Conservation (phyloP, 2,888 invertebrate genomes). For the Patella depressa region DNA sequence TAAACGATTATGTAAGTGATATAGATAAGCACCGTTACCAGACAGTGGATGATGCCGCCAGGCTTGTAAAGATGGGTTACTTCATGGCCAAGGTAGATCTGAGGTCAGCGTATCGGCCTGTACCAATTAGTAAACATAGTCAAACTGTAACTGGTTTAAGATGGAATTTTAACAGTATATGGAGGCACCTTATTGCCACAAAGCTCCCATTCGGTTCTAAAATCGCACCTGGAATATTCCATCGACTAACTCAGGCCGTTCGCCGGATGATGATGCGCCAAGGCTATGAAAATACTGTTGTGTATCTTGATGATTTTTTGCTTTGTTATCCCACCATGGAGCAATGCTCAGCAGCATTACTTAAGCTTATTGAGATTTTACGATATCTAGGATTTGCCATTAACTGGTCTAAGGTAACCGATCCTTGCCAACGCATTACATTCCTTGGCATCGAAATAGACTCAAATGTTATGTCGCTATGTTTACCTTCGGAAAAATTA, state of each 20-base stretch:
- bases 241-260: neutral
- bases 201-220: too few species aligned
- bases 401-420: conserved; percentile 28
- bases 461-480: neutral
- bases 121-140: conserved; percentile 25
- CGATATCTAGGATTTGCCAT: conserved; percentile 26
- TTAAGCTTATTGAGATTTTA: conserved; percentile 10
- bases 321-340: neutral
- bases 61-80: conserved; percentile 16
- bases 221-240: too few species aligned
- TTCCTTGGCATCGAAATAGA: conserved; percentile 24
- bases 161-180: conserved; percentile 16
- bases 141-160: conserved; percentile 26
- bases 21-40: conserved; percentile 17
- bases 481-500: neutral
- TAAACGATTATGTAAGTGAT: conserved; percentile 16
- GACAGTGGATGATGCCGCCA: conserved; percentile 25
- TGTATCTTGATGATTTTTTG: neutral
- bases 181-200: neutral
- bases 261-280: neutral
- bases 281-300: neutral
- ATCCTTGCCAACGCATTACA: conserved; percentile 17
- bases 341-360: conserved; percentile 11
- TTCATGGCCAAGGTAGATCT: conserved; percentile 30
- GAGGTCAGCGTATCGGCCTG: conserved; percentile 26